These are phyloP conservation scores for Agonopterix alstromeriana DNA, from an alignment of 2,888 invertebrate genomes.

Conservation along the genomic window DNA sequence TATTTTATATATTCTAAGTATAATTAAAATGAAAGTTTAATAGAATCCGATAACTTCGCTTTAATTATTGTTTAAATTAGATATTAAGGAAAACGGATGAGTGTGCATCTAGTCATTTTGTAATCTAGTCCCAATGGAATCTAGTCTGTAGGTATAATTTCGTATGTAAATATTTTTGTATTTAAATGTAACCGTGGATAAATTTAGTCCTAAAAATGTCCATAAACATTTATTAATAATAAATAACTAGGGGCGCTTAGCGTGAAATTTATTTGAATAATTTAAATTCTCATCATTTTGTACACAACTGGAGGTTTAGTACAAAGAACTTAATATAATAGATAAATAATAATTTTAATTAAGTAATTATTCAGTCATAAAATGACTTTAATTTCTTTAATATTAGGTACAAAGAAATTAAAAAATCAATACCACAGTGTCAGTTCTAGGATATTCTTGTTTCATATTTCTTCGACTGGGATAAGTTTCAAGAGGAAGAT, in stretches of 20 bases:
- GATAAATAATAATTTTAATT: background rate
- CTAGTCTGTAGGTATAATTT: constrained; percentile 9
- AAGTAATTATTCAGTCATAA: no score
- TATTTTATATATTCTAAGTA: background rate
- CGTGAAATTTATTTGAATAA: background rate
- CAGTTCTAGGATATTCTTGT: no score
- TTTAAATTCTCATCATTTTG: background rate
- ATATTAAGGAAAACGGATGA: constrained; percentile 30
- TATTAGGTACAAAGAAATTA: no score
- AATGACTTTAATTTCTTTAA: no score
- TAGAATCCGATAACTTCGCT: constrained; percentile 19
- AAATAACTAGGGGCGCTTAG: no score
- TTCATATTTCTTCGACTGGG: no score
- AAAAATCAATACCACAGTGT: no score
- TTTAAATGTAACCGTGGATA: background rate
- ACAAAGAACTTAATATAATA: background rate
- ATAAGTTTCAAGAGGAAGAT: no score
- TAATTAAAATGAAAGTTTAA: constrained; percentile 9
- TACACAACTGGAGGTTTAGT: background rate
- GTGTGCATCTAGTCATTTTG: constrained; percentile 58
- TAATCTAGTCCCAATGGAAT: constrained; percentile 19
- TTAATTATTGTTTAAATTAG: constrained; percentile 11
- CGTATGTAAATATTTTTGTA: background rate
- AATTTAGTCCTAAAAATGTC: no score
- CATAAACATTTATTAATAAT: no score